Percentiles rank a stretch among this genome's conserved stretches.
Evolutionary conservation across 2,797 vertebrate genomes (phyloP).

Genomic region (Acridotheres tristis): DNA sequence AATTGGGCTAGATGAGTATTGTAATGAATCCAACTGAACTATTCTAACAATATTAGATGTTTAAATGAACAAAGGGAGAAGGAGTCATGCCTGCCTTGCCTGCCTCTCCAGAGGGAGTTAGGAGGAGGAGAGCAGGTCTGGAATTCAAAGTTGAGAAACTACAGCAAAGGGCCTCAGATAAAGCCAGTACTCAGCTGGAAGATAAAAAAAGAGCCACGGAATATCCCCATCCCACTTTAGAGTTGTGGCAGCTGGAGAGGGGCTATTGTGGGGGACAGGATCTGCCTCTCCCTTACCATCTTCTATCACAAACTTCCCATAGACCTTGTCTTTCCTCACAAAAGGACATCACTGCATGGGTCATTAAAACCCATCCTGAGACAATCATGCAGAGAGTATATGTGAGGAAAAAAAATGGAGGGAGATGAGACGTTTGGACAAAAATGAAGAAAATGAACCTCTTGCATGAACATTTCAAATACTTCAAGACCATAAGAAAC

Average conservation of each 20-base stretch:
- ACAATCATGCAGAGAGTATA: background rate
- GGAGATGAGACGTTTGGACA: background rate
- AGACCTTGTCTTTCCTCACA: background rate
- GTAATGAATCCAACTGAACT: background rate
- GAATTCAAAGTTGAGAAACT: background rate
- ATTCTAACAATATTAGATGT: background rate
- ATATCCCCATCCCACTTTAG: background rate
- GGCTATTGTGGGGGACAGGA: rapidly evolving
- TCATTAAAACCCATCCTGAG: background rate
- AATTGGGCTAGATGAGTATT: background rate
- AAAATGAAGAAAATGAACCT: background rate
- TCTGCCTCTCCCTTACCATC: background rate
- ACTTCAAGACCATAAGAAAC: background rate
- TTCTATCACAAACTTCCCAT: background rate
- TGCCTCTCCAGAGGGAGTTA: rapidly evolving
- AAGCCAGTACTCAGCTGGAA: background rate
- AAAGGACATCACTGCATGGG: background rate
- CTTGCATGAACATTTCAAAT: background rate
- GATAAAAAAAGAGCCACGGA: background rate
- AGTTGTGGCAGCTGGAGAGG: background rate
- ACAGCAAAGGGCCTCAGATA: background rate
- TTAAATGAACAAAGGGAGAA: background rate
- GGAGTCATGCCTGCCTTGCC: rapidly evolving
- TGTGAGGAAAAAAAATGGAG: background rate
- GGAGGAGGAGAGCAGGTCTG: background rate